Evolutionary conservation across 2,888 invertebrate genomes (phyloP).

Genomic region (Rapana venosa): DNA sequence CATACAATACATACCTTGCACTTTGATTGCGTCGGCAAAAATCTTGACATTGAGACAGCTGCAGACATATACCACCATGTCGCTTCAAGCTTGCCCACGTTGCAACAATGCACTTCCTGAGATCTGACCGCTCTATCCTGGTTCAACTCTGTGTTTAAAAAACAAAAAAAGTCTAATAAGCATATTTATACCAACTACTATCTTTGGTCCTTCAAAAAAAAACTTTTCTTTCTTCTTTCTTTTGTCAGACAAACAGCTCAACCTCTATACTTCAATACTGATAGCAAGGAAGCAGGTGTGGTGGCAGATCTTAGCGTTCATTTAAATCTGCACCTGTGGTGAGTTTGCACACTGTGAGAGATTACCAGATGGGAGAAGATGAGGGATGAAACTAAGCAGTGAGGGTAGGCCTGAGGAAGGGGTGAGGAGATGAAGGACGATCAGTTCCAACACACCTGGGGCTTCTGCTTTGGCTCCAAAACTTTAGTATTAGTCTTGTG

Average conservation of each 20-base stretch:
- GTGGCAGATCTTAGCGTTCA: no score
- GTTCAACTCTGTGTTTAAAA: no score
- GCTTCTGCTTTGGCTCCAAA: neutral
- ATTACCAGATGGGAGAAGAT: neutral
- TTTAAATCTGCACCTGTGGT: neutral
- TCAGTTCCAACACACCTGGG: neutral
- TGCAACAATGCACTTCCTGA: neutral
- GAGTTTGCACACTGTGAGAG: neutral
- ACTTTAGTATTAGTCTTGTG: no score
- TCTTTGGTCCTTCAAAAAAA: no score
- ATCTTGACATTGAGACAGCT: conserved; percentile 49
- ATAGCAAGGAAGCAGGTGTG: no score
- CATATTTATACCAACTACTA: no score
- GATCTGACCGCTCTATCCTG: neutral
- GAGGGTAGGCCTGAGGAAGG: no score
- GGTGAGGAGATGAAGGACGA: no score
- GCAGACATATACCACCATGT: conserved; percentile 51
- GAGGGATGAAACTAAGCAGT: neutral
- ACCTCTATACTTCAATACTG: no score
- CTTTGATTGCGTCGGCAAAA: conserved; percentile 44
- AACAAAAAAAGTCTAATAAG: no score
- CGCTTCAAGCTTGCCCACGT: conserved; percentile 12
- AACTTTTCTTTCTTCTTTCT: no score
- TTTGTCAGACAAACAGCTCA: no score
- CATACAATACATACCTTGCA: conserved; percentile 27